Percentiles rank a stretch among this genome's conserved stretches.
phyloP scores from a whole-genome alignment of 2,113 vertebrate species.

The Antechinus flavipes region DNA sequence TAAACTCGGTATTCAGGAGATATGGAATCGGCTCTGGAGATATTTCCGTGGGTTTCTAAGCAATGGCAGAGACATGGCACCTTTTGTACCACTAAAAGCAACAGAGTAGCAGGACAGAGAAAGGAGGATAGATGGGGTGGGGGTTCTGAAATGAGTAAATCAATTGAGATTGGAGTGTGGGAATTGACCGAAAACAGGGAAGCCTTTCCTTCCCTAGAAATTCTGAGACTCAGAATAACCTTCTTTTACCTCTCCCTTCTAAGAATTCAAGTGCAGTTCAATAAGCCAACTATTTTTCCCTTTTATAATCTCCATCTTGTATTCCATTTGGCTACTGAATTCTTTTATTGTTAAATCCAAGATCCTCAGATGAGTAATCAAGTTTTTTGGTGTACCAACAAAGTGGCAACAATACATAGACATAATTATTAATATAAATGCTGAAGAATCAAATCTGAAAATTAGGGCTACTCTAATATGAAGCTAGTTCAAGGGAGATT shows the following conservation, averaged over 20 bases:
- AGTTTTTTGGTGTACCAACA: not conserved
- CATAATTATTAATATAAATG: not conserved
- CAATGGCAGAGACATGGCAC: not conserved
- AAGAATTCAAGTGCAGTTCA: conserved; percentile 34
- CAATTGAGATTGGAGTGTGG: not conserved
- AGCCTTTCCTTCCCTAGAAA: not conserved
- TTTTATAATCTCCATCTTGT: conserved; percentile 12
- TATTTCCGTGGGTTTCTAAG: not conserved
- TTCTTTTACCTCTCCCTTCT: conserved; percentile 1
- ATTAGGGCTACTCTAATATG: not conserved
- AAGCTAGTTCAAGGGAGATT: not conserved
- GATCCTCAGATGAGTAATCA: not conserved
- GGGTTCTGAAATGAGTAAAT: not conserved
- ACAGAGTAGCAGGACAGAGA: not conserved
- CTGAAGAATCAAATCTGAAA: not conserved
- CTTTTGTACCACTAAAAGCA: not conserved
- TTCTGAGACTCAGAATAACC: not conserved
- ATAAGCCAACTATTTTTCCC: conserved; percentile 11
- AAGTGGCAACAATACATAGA: not conserved
- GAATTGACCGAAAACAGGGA: not conserved
- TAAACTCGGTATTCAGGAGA: not conserved
- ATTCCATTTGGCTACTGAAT: conserved; percentile 2
- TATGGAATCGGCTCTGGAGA: not conserved
- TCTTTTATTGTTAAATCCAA: not conserved
- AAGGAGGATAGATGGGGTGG: not conserved